Evolutionary conservation across 2,797 vertebrate species (phyloP).

Genomic region (Limosa lapponica): DNA sequence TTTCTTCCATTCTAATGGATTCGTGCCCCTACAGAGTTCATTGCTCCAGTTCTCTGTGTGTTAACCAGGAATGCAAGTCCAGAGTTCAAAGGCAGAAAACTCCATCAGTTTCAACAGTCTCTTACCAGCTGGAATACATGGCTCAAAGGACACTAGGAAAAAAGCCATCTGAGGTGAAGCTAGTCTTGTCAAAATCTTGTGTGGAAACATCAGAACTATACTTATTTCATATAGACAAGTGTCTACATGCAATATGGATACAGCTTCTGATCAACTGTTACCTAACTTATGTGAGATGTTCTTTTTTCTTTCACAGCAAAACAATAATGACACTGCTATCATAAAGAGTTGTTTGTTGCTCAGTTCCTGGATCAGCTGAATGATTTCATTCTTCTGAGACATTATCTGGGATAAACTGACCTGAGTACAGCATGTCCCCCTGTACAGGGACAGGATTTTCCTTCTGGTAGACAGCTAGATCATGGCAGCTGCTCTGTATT

Average conservation of each 20-base stretch:
- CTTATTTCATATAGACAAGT: background rate
- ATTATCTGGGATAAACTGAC: background rate
- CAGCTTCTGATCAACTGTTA: background rate
- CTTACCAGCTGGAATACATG: background rate
- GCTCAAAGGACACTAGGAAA: background rate
- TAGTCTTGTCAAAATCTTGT: background rate
- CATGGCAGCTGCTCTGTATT: background rate
- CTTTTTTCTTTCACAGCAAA: background rate
- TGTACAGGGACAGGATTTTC: background rate
- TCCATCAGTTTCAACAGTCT: background rate
- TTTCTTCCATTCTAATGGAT: background rate
- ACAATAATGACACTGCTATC: background rate
- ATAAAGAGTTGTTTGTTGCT: background rate
- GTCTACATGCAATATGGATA: background rate
- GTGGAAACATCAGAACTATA: background rate
- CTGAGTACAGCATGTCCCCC: background rate
- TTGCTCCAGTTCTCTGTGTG: background rate
- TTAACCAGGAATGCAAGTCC: background rate
- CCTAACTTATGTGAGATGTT: background rate
- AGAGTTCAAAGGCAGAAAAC: background rate
- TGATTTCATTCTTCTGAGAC: background rate
- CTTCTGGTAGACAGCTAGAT: background rate
- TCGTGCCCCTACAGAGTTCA: background rate
- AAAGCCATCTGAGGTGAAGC: background rate
- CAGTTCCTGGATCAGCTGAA: background rate